Evolutionary conservation across 1,140 invertebrate genomes (phyloP).

Genomic region (Nomia melanderi): DNA sequence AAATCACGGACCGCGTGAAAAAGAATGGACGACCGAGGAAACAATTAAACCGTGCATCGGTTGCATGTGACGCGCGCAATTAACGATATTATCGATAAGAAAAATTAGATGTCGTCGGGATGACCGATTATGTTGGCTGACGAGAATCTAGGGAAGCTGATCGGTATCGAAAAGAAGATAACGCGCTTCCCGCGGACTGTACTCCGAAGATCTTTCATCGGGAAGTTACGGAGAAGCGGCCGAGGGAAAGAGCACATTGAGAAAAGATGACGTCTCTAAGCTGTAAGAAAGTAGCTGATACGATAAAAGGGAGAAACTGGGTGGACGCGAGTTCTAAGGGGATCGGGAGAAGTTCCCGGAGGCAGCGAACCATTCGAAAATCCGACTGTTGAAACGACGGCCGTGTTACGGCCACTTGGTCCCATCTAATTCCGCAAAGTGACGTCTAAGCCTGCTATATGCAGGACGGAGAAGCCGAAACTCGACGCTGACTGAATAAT

Average conservation of each 20-base stretch:
- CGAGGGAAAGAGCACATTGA: neutral
- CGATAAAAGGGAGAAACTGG: slow-evolving; percentile 32
- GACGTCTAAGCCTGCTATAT: slow-evolving; percentile 76
- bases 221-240: neutral
- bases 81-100: slow-evolving; percentile 40
- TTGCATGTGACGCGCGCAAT: slow-evolving; percentile 33
- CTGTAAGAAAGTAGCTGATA: slow-evolving; percentile 19
- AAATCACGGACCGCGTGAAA: slow-evolving; percentile 63
- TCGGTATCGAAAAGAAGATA: neutral
- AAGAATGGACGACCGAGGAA: slow-evolving; percentile 29
- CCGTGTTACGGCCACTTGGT: slow-evolving; percentile 53
- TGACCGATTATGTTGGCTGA: neutral
- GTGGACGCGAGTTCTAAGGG: slow-evolving; percentile 38
- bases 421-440: slow-evolving; percentile 76
- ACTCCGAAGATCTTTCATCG: too few relatives aligned
- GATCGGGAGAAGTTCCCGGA: slow-evolving; percentile 46
- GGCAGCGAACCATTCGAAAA: slow-evolving; percentile 28
- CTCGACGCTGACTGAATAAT: slow-evolving; percentile 67
- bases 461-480: slow-evolving; percentile 73
- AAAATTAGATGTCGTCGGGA: neutral
- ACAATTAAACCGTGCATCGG: slow-evolving; percentile 46
- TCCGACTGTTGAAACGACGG: slow-evolving; percentile 33
- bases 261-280: neutral
- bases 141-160: neutral
- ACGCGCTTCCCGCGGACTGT: neutral